phyloP scores from a whole-genome alignment of 2,797 vertebrate species.

The Coccyzus lansbergi region DNA sequence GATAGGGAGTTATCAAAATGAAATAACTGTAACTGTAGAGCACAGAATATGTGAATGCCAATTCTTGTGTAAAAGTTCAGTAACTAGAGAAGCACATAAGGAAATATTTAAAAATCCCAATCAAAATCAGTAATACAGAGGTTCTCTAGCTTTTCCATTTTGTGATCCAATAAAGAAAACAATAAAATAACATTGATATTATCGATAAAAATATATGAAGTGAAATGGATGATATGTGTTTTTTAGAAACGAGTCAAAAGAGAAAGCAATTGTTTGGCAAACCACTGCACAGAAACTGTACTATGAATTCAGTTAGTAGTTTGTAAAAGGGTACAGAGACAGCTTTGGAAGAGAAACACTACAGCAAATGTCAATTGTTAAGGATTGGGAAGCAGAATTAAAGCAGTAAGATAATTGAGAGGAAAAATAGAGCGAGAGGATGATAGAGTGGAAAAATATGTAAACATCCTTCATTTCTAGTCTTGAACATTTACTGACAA shows the following conservation, averaged over 20 bases:
- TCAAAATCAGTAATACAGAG: neutral
- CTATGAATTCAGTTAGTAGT: neutral
- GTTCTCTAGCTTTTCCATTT: neutral
- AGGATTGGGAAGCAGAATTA: neutral
- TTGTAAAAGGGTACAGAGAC: neutral
- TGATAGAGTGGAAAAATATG: neutral
- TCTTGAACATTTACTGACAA: neutral
- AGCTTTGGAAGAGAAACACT: neutral
- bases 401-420: neutral
- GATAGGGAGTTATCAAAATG: neutral
- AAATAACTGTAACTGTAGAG: neutral
- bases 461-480: neutral
- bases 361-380: neutral
- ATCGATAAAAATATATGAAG: neutral
- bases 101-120: neutral
- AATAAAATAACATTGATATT: neutral
- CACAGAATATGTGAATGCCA: rapidly evolving
- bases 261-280: neutral
- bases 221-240: neutral
- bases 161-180: neutral
- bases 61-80: neutral
- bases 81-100: neutral
- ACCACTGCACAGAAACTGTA: neutral
- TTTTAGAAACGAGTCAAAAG: neutral
- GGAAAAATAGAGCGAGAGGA: neutral